Conservation (phyloP, 1,140 invertebrate genomes). For the Halyomorpha halys region DNA sequence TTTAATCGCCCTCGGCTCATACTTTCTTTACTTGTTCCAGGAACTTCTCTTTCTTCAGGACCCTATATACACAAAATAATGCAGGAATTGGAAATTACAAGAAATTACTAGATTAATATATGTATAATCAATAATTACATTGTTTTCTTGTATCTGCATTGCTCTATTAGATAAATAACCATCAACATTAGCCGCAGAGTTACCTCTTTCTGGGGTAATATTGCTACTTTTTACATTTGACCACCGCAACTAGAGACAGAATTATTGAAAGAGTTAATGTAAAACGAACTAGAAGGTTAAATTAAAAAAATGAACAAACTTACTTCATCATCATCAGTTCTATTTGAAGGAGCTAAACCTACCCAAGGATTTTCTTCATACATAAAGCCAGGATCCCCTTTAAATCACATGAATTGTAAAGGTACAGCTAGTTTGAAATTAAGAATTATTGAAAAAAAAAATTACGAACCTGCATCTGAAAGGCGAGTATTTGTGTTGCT, state of each 20-base stretch:
- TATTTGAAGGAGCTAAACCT: constrained; percentile 18
- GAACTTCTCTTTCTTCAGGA: constrained; percentile 17
- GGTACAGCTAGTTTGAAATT: neutral
- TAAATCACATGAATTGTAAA: constrained; percentile 1
- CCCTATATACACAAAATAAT: constrained; percentile 17
- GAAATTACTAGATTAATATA: neutral
- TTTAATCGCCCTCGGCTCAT: constrained; percentile 35
- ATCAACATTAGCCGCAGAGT: constrained; percentile 19
- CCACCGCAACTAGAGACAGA: constrained; percentile 24
- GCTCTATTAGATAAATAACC: constrained; percentile 4
- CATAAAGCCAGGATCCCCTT: constrained; percentile 22
- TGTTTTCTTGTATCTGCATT: constrained; percentile 13
- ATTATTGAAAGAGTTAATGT: neutral
- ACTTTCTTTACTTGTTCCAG: constrained; percentile 20
- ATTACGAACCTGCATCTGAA: constrained; percentile 22
- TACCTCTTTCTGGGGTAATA: constrained; percentile 25
- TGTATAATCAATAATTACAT: constrained; percentile 4
- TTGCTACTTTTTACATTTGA: constrained; percentile 27
- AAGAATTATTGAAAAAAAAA: neutral
- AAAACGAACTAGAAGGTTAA: neutral
- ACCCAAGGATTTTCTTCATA: constrained; percentile 24
- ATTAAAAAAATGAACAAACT: constrained; percentile 1
- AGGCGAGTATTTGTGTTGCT: constrained; percentile 23
- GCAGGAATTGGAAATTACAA: neutral
- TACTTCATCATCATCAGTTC: constrained; percentile 26